These are phyloP conservation scores for Sebastes vulpes DNA, from an alignment of 2,797 vertebrate species.

Conservation along the genomic window DNA sequence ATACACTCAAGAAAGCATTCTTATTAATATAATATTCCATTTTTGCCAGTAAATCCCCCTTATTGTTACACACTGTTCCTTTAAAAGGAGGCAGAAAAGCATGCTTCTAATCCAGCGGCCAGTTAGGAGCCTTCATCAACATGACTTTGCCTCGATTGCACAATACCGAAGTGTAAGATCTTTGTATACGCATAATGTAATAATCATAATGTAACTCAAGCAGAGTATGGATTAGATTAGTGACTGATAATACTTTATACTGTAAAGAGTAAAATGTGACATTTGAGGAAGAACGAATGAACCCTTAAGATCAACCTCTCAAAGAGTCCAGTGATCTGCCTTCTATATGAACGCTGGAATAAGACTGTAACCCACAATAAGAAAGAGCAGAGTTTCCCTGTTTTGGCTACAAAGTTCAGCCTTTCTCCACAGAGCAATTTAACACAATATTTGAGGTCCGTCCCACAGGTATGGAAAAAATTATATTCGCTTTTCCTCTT, in stretches of 20 bases:
- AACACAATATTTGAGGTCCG: neutral
- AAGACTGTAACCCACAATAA: neutral
- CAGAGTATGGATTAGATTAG: neutral
- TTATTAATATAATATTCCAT: too few species aligned
- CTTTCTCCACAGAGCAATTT: neutral
- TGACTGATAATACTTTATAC: neutral
- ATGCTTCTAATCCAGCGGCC: neutral
- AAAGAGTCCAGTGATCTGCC: neutral
- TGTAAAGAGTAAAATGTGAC: neutral
- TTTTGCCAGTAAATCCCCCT: too few species aligned
- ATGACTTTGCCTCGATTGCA: neutral
- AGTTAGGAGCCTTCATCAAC: neutral
- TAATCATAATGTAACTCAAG: neutral
- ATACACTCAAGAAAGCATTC: too few species aligned
- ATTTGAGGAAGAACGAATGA: neutral
- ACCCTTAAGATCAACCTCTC: neutral
- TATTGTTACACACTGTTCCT: too few species aligned
- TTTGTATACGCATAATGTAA: too few species aligned
- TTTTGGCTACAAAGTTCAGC: slow-evolving; percentile 1
- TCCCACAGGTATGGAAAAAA: neutral
- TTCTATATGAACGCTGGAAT: neutral
- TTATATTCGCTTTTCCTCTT: neutral
- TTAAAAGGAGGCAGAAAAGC: neutral
- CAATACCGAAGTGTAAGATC: neutral
- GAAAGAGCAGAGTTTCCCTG: neutral